phyloP scores from a whole-genome alignment of 2,888 invertebrate species.

The Cordilura impudica region DNA sequence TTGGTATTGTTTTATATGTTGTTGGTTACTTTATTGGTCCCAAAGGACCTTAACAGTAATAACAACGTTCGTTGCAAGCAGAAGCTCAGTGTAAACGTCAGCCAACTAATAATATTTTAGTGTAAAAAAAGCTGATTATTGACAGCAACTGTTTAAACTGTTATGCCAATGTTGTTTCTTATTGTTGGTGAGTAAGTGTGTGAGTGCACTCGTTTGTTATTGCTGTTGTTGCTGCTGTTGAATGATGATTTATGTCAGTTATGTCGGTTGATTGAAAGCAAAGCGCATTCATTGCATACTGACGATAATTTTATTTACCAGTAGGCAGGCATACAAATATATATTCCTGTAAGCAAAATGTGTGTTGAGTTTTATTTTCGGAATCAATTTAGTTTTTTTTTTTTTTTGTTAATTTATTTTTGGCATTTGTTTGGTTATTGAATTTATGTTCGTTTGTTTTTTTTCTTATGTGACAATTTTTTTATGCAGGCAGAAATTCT shows the following conservation, averaged over 20 bases:
- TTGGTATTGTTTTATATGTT: slow-evolving; percentile 31
- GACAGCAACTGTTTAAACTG: slow-evolving; percentile 21
- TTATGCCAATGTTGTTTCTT: too few relatives aligned
- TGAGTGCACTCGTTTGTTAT: background rate
- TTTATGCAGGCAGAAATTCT: slow-evolving; percentile 7
- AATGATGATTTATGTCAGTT: slow-evolving; percentile 74
- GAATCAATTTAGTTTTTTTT: background rate
- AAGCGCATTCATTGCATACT: slow-evolving; percentile 35
- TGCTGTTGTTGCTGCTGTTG: slow-evolving; percentile 26
- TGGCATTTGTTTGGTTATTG: slow-evolving; percentile 51
- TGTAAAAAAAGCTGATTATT: background rate
- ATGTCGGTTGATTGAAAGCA: slow-evolving; percentile 75
- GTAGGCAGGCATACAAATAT: background rate
- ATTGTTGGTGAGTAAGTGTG: too few relatives aligned
- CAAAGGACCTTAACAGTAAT: slow-evolving; percentile 60
- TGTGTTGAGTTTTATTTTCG: background rate
- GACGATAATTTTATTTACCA: slow-evolving; percentile 31
- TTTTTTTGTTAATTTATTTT: slow-evolving; percentile 62
- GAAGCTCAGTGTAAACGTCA: slow-evolving; percentile 19
- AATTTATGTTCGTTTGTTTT: slow-evolving; percentile 34
- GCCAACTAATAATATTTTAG: background rate
- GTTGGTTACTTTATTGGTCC: slow-evolving; percentile 62
- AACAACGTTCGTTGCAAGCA: slow-evolving; percentile 13
- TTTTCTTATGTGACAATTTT: slow-evolving; percentile 37
- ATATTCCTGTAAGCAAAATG: too few relatives aligned